These are phyloP conservation scores for Trachymyrmex cornetzi DNA, from an alignment of 1,140 invertebrate species.

Conservation along the genomic window DNA sequence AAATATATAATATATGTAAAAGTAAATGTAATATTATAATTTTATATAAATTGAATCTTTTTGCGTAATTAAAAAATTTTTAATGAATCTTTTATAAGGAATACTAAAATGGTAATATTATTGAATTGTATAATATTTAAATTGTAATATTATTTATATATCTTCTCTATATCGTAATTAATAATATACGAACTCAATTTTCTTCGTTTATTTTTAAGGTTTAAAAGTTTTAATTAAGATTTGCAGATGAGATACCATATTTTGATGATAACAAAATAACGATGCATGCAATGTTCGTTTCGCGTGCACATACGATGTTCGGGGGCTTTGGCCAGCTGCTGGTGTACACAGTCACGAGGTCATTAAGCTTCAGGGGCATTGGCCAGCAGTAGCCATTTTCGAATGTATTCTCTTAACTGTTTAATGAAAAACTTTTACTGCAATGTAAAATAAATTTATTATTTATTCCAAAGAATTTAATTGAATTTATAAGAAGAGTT, in stretches of 20 bases:
- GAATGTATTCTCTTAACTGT: slow-evolving; percentile 57
- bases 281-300: slow-evolving; percentile 56
- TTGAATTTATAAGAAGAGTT: neutral
- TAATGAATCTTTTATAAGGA: neutral
- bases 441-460: neutral
- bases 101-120: too few species aligned
- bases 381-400: slow-evolving; percentile 67
- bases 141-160: neutral
- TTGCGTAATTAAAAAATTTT: neutral
- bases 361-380: slow-evolving; percentile 80
- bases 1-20: neutral
- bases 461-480: slow-evolving; percentile 21
- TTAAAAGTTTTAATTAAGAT: slow-evolving; percentile 52
- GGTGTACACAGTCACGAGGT: slow-evolving; percentile 78
- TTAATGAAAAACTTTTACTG: slow-evolving; percentile 16
- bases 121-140: neutral
- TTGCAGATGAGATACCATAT: slow-evolving; percentile 44
- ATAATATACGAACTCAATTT: neutral
- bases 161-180: neutral
- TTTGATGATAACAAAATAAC: slow-evolving; percentile 58
- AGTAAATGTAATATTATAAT: neutral
- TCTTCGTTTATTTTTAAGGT: neutral
- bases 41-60: neutral
- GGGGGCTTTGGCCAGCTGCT: slow-evolving; percentile 70
- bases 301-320: slow-evolving; percentile 73